A percentile compares a stretch with the other conserved stretches of the same genome.
Evolutionary conservation across 2,113 vertebrate species (phyloP).

Genomic region (Ramphastos sulfuratus): DNA sequence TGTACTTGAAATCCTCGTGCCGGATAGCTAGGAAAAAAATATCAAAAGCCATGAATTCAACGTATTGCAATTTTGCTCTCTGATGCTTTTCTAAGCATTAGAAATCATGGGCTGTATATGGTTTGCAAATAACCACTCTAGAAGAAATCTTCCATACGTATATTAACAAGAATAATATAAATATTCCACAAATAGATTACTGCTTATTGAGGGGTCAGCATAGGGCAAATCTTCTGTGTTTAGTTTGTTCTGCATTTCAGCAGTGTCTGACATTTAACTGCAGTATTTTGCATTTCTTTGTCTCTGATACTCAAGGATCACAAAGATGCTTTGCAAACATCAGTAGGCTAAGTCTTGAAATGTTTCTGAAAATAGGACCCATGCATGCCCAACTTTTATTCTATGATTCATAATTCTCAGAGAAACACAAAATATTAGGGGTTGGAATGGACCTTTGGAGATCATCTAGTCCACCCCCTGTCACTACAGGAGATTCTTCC

Average conservation of each 20-base stretch:
- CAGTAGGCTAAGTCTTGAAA: not conserved
- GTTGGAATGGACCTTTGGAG: no score
- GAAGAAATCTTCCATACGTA: conserved; percentile 7
- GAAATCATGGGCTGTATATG: conserved; percentile 63
- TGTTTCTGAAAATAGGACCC: not conserved
- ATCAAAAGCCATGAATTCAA: conserved; percentile 74
- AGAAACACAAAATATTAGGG: no score
- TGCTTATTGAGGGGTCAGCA: not conserved
- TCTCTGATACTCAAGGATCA: not conserved
- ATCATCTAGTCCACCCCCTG: no score
- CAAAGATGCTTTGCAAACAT: not conserved
- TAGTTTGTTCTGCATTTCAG: conserved; percentile 8
- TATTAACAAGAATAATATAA: conserved; percentile 48
- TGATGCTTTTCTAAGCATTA: conserved; percentile 61
- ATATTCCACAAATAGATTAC: conserved; percentile 39
- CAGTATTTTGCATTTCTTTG: conserved; percentile 18
- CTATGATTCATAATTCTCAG: not conserved
- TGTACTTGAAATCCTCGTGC: conserved; percentile 68
- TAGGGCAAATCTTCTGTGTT: not conserved
- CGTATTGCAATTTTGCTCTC: conserved; percentile 68
- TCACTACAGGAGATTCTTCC: no score
- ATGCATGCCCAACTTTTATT: not conserved
- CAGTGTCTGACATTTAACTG: not conserved
- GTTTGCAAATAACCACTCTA: conserved; percentile 69
- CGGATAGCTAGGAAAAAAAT: conserved; percentile 65